Base-by-base conservation (phyloP, 2,888 invertebrate genomes). In the Smittia aterrima region DNA sequence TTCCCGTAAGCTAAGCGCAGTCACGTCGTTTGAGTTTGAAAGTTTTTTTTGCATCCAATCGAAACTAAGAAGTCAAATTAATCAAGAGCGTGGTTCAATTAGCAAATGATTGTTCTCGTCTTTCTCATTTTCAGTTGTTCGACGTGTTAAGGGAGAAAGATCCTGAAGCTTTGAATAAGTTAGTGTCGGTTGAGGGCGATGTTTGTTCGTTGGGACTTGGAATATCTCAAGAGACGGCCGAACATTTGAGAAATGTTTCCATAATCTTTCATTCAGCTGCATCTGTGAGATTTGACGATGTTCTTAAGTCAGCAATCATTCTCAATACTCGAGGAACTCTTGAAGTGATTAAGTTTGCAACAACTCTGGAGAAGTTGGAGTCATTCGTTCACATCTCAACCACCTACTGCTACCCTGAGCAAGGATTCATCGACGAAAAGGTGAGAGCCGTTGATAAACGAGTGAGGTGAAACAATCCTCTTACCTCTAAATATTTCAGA, bases 371-470 rank as follows among this genome's bases (percentile, higher is more conserved):
- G 3, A 82, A 87, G 66, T 81, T 92, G 20, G 87, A 87, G 82
- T 80, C 84, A 11, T 80, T 93, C 9, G 84, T 94, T 0, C 95
- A 96, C 81, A 89, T 95, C 0, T 95, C 95, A 0, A 95, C 96
- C 0, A 92, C 94, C 0, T 96, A 93, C 81, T 89, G 92, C 4
- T 93, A 96, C 81, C 91, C 92, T 3, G 90, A 94, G 77, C 85
- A 87, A 41, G 84, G 87, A 11, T 85, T 86, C 0, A 88, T 95
- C 0, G 90, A 91, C 70, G 96, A 96, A 82, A 83, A 87, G 68
- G 83, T 94, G 75, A 1, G 32, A 32, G 32, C 9, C 32, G 32
- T 6, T 32, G 32, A 32, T 32, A 32, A 32, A 32, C 32, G 32
- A 9, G 32, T 32, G 47, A 3, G 32, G 32, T 32, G 32, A 32